Evolutionary conservation across 2,888 invertebrate species (phyloP), one percentile per base, ranked within the genome.

Genomic region (Epirrita christyi): DNA sequence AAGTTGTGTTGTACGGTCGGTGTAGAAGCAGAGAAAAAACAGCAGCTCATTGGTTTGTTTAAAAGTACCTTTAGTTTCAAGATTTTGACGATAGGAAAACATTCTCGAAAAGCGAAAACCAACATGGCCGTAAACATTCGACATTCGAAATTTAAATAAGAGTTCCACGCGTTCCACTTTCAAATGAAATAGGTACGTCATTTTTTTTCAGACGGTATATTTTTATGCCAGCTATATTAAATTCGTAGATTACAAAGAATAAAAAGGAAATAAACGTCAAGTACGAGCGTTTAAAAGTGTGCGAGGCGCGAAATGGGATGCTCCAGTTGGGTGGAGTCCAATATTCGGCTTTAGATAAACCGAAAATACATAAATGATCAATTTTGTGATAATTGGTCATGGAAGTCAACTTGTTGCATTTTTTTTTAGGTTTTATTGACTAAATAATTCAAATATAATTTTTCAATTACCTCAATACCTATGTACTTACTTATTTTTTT

Each of bases 211-310:
- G 71, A 70, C 70, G 77, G 72, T 73, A 78, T 80, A 81, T 84
- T 85, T 86, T 86, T 84, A 81, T 78, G 81, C 72, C 74, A 67
- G 80, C 79, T 66, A 82, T 86, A 85, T 86, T 83, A 86, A 85
- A 84, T 84, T 81, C 80, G 83, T 76, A 79, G 83, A 85, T 86
- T 83, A 83, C 82, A 81, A 82, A 84, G 81, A 83, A 84, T 82
- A 85, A 85, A 85, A 86, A 83, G 73, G 75, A 77, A 80, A 86
- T 85, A 85, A 86, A 85, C 78, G 83, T 81, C 81, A 84, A 85
- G 84, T 81, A 76, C 67, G 72, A 73, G 73, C 76, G 74, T 83
- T 84, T 80, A 80, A 82, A 83, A 82, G 76, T 75, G 74, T 76
- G 75, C 75, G 75, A 63, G 73, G 77, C 67, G 74, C 67, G 73